Base-by-base conservation (phyloP, 2,888 invertebrate species). In the Sphaerophoria taeniata region DNA sequence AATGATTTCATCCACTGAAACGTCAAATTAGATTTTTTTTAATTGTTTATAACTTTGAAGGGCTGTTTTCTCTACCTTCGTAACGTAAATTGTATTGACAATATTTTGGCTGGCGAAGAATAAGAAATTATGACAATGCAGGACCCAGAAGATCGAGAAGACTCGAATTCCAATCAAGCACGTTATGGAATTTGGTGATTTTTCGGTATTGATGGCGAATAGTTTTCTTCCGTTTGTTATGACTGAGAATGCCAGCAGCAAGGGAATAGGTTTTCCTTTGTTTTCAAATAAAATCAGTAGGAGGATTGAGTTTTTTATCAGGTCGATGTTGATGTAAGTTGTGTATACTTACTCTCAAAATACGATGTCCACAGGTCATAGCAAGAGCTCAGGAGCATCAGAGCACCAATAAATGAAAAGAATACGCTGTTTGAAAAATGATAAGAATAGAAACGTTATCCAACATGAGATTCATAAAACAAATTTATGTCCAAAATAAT, bases 121-220 rank as follows among this genome's bases (percentile, higher is more conserved):
- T 11, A 47, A 5, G 16, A 53, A 76, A 71, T 49, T 67, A 39
- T 81, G 76, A 9, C 71, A 75, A 24, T 51, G 16, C 0, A 81
- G 0, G 9, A 84, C 39, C 85, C 84, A 87, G 36, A 31, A 49
- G 53, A 71, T 81, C 0, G 81, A 81, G n/a, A 81, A 7, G 3
- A 63, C 79, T 71, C 87, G 69, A 45, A 53, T 72, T 16, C 72
- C 55, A 34, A 9, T 9, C 12, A 67, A 43, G 39, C 70, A 81
- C 6, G 34, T 51, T 4, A 81, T 81, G 4, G 76, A 39, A 3
- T 76, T 71, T 4, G 51, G 43, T 9, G 76, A 71, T 34, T n/a
- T 58, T 14, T 11, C 24, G 0, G 45, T 58, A 0, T 81, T 71
- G 24, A 81, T 81, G 31, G 31, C 55, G 24, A 85, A 85, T 0